Evolutionary conservation across 2,888 invertebrate genomes (phyloP), one percentile per base, ranked within the genome.

Genomic region (Rhodophaea formosa): DNA sequence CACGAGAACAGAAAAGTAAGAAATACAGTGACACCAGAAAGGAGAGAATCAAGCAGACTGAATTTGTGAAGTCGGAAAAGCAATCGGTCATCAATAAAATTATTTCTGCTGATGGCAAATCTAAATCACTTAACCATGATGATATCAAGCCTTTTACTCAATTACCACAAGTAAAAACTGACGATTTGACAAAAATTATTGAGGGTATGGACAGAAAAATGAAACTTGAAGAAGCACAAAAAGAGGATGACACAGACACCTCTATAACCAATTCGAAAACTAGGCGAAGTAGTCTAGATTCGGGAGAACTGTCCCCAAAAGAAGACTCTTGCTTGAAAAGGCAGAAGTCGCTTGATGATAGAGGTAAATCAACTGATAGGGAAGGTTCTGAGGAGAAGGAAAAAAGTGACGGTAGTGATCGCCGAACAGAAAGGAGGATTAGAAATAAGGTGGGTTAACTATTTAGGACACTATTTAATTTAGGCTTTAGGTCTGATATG

Each of bases 401-500:
- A 29, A 86, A 83, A 65, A 75, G 76, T 62, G 92, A 92, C 29
- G 84, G 90, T 65, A 82, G 82, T 59, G 94, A 94, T 63, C 91
- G 93, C 14, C 91, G 94, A 54, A 79, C 92, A 30, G 94, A 94
- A 70, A 90, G 94, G 53, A 91, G 94, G 71, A 94, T 94, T 74
- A 91, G 94, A 67, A 94, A 94, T 80, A 94, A 94, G 91, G 94
- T 94, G 80, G 73, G 55, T 23, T n/a, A n/a, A 8, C 35, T 7
- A 23, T 8, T 23, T 15, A 44, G 8, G 3, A 44, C 8, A 44
- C 15, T 44, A 15, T 14, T 35, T 45, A 8, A 12, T 23, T 23
- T 23, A 23, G 23, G 23, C 5, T 5, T 23, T 23, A 23, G 5
- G 23, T 23, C 5, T n/a, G n/a, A n/a, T n/a, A n/a, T n/a, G n/a